Conservation (phyloP, 1,140 invertebrate genomes). For the Parasteatoda tepidariorum region DNA sequence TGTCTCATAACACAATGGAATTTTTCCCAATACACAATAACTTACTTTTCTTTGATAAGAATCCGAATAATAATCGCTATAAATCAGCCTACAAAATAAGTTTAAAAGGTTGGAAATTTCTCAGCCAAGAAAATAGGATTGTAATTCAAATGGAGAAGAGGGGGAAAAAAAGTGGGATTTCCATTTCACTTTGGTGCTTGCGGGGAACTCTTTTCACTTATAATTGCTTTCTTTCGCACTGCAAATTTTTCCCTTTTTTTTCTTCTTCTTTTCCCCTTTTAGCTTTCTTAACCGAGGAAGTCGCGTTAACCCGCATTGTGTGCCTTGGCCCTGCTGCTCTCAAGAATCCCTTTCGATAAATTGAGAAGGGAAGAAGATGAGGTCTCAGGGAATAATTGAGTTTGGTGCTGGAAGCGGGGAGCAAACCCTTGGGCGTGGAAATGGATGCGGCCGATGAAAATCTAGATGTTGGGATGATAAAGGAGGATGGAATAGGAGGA, state of each 20-base stretch:
- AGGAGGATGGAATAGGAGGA: too few relatives aligned
- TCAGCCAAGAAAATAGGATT: not conserved
- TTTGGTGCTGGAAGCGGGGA: not conserved
- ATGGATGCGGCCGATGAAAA: slow-evolving; percentile 28
- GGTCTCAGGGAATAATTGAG: slow-evolving; percentile 23
- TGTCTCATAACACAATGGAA: too few relatives aligned
- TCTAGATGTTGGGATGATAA: not conserved
- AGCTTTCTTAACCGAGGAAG: not conserved
- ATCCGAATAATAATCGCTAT: not conserved
- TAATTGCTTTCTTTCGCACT: slow-evolving; percentile 25
- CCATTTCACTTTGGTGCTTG: slow-evolving; percentile 2
- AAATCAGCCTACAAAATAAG: not conserved
- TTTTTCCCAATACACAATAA: too few relatives aligned
- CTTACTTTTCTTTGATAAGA: too few relatives aligned
- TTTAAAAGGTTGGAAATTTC: not conserved
- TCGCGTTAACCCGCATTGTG: not conserved
- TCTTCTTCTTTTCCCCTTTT: not conserved
- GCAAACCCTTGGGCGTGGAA: not conserved
- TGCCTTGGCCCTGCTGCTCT: not conserved
- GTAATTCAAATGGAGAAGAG: slow-evolving; percentile 10
- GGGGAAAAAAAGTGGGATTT: not conserved
- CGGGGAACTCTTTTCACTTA: slow-evolving; percentile 13
- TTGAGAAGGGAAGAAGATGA: slow-evolving; percentile 16
- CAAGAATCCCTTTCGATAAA: slow-evolving; percentile 25
- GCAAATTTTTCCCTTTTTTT: not conserved